These are phyloP conservation scores for Cebus imitator DNA, from an alignment of 2,113 vertebrate genomes.

Conservation along the genomic window DNA sequence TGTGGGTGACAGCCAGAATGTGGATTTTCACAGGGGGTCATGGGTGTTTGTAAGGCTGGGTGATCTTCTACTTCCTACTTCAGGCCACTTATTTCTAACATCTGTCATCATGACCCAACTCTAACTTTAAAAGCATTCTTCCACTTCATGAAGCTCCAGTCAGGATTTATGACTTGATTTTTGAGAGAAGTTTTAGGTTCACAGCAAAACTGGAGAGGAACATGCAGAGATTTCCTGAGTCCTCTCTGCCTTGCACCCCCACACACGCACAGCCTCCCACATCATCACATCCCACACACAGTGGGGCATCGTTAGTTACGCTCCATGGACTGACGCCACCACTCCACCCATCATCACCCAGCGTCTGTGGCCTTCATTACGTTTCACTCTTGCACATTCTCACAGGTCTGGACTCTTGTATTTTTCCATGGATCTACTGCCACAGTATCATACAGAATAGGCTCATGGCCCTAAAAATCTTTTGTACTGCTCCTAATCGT, in stretches of 20 bases:
- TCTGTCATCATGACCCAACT: slow-evolving; percentile 15
- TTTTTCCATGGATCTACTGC: too few relatives aligned
- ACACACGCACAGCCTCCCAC: not conserved
- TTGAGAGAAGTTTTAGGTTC: not conserved
- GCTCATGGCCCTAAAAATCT: not conserved
- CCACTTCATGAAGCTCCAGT: slow-evolving; percentile 62
- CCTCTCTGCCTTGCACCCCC: not conserved
- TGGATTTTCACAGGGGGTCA: not conserved
- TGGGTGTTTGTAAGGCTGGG: slow-evolving; percentile 55
- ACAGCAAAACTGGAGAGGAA: not conserved
- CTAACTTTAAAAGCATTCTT: slow-evolving; percentile 55
- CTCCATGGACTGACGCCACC: too few relatives aligned
- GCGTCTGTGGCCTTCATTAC: too few relatives aligned
- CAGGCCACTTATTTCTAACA: not conserved
- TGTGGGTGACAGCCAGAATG: not conserved
- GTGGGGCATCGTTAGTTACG: fast-evolving
- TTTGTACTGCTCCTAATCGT: too few relatives aligned
- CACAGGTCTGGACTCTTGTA: not conserved
- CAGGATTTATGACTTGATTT: not conserved
- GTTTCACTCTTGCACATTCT: not conserved
- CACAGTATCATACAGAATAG: not conserved
- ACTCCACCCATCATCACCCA: not conserved
- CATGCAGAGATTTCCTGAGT: not conserved
- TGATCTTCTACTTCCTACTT: slow-evolving; percentile 65
- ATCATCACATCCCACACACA: not conserved